A percentile compares a stretch with the other conserved stretches of the same genome.
These are phyloP conservation scores for Philereme vetulata DNA, from an alignment of 2,888 invertebrate genomes.

Conservation along the genomic window DNA sequence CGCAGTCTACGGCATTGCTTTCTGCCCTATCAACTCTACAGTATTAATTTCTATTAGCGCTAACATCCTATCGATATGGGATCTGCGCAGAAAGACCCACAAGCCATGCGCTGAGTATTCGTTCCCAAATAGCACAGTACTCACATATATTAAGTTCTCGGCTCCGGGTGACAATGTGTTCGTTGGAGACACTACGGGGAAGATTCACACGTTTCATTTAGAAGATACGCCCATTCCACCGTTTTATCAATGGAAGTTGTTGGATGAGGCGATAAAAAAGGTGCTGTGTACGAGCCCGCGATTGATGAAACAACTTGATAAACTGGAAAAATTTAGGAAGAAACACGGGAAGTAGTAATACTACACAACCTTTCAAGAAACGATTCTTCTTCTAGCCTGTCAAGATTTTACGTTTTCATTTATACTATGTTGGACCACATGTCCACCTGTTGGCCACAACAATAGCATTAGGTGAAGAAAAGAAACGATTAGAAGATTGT, in stretches of 20 bases:
- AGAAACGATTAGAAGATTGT: no score
- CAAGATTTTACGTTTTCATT: no score
- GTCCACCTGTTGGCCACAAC: no score
- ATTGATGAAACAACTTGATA: slow-evolving; percentile 84
- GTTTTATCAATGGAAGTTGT: slow-evolving; percentile 86
- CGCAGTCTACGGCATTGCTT: slow-evolving; percentile 85
- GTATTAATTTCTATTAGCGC: slow-evolving; percentile 88
- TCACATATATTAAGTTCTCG: slow-evolving; percentile 86
- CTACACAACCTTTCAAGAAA: background rate
- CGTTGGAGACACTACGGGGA: slow-evolving; percentile 87
- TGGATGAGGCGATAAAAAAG: slow-evolving; percentile 86
- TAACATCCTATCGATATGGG: slow-evolving; percentile 89
- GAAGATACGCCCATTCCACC: slow-evolving; percentile 90
- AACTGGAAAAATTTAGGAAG: slow-evolving; percentile 70
- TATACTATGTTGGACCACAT: no score
- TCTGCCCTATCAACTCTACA: slow-evolving; percentile 90
- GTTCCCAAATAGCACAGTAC: slow-evolving; percentile 68
- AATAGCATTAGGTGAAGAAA: no score
- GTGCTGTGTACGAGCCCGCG: slow-evolving; percentile 86
- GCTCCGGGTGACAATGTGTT: slow-evolving; percentile 87
- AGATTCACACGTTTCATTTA: slow-evolving; percentile 87
- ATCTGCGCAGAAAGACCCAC: slow-evolving; percentile 88
- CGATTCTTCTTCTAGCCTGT: no score
- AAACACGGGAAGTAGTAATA: slow-evolving; percentile 18
- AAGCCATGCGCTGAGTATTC: slow-evolving; percentile 85